Base-by-base conservation (phyloP, 2,888 invertebrate genomes). In the Idaea dimidiata region DNA sequence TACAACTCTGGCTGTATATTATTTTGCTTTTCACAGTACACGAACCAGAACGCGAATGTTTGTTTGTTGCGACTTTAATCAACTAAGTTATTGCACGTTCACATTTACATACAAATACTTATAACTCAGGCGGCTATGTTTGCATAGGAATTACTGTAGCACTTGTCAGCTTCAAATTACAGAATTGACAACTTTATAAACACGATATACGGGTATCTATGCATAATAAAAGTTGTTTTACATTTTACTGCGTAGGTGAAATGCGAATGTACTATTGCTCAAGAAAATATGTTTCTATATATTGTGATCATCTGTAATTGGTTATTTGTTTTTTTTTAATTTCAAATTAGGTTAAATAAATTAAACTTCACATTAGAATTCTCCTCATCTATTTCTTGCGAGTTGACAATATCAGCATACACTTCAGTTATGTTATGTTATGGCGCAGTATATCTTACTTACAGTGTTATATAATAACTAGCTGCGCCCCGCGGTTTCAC, bases 51-150 rank as follows among this genome's bases (percentile, higher is more conserved):
- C 43, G 43, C 43, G 43, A 43, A 43, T 43, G 6, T 43, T 43
- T 43, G 43, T 43, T 43, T 10, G 43, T 43, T 43, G 43, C 43
- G 43, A 43, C 43, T 43, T 43, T 43, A 43, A 43, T 43, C 43
- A 43, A 43, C 43, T 43, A 43, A 43, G 43, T 43, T 43, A 43
- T 43, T 43, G 43, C 43, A 43, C 43, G 43, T 43, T 43, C 43
- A 43, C 7, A 43, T 43, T 43, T 43, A 43, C 43, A 43, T 43
- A 43, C 43, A 43, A 43, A 43, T 43, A 43, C 43, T 43, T 43
- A 43, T 43, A 43, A 43, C 43, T 43, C 43, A 43, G 43, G 43
- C 43, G 43, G 43, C 43, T 43, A 43, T 43, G 43, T 43, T 43
- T 43, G 43, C 43, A 43, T 43, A 43, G 43, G 14, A 43, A 43